Evolutionary conservation across 2,888 invertebrate genomes (phyloP).

Genomic region (Leptinotarsa tumamoca): DNA sequence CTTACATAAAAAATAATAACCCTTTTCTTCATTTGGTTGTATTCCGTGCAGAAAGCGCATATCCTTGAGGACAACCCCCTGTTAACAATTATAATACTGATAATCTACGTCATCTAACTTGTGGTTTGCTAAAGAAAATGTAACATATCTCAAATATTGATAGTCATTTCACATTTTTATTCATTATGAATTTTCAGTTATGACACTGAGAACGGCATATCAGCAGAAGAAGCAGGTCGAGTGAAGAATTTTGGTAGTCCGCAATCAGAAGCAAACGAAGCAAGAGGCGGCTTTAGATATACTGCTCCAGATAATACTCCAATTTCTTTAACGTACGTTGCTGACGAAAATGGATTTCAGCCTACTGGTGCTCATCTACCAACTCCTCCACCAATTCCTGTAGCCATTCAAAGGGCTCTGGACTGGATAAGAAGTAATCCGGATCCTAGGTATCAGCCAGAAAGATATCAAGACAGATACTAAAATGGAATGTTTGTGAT

Average conservation of each 20-base stretch:
- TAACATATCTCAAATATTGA: too few relatives aligned
- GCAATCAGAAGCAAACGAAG: slow-evolving; percentile 47
- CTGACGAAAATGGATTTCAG: slow-evolving; percentile 73
- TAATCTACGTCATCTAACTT: too few relatives aligned
- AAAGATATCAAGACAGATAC: slow-evolving; percentile 17
- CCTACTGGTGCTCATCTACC: slow-evolving; percentile 68
- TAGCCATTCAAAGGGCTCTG: slow-evolving; percentile 75
- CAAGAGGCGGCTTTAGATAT: slow-evolving; percentile 76
- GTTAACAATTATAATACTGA: too few relatives aligned
- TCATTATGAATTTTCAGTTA: slow-evolving; percentile 36
- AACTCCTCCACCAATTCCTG: slow-evolving; percentile 78
- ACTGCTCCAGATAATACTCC: slow-evolving; percentile 75
- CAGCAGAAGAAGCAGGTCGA: slow-evolving; percentile 70
- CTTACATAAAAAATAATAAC: too few relatives aligned
- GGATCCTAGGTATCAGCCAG: slow-evolving; percentile 57
- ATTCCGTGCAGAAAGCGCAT: too few relatives aligned
- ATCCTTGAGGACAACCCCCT: too few relatives aligned
- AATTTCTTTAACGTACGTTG: slow-evolving; percentile 64
- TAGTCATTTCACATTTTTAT: too few relatives aligned
- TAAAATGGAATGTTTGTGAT: background rate
- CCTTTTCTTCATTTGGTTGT: too few relatives aligned
- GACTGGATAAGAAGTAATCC: slow-evolving; percentile 76
- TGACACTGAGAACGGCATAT: slow-evolving; percentile 74
- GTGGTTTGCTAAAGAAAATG: too few relatives aligned
- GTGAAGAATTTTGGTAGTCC: slow-evolving; percentile 43